A percentile compares a stretch with the other conserved stretches of the same genome.
These are phyloP conservation scores for Pinna nobilis DNA, from an alignment of 1,140 invertebrate genomes.

Conservation along the genomic window DNA sequence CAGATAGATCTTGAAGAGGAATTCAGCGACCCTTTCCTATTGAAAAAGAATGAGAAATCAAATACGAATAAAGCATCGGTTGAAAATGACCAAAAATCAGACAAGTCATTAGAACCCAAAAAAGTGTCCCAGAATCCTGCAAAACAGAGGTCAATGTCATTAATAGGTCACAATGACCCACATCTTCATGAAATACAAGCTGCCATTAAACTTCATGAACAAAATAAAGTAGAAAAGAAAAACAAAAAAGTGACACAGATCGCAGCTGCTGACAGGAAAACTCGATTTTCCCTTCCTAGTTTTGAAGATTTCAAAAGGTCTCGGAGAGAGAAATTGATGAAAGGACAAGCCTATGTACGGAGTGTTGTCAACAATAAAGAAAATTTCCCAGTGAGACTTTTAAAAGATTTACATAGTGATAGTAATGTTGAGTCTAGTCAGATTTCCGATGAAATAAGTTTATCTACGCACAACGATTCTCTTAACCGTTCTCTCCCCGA, in stretches of 20 bases:
- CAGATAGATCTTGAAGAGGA: conserved; percentile 36
- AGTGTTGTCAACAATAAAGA: conserved; percentile 16
- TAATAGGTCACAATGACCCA: conserved; percentile 1
- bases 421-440: conserved; percentile 3
- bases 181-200: background rate
- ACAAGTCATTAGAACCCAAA: background rate
- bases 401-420: background rate
- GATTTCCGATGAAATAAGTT: background rate
- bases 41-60: no score
- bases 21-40: background rate
- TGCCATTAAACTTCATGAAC: conserved; percentile 1
- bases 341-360: conserved; percentile 24
- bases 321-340: conserved; percentile 24
- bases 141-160: conserved; percentile 1
- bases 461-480: conserved; percentile 5
- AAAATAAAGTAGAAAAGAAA: background rate
- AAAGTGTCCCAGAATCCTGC: conserved; percentile 10
- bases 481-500: background rate
- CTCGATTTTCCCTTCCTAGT: background rate
- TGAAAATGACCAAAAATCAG: background rate
- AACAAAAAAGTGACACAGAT: background rate
- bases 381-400: conserved; percentile 6
- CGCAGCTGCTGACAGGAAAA: background rate
- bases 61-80: no score
- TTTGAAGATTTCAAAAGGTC: conserved; percentile 18